Evolutionary conservation across 2,888 invertebrate genomes (phyloP).

Genomic region (Dynastes grantii): DNA sequence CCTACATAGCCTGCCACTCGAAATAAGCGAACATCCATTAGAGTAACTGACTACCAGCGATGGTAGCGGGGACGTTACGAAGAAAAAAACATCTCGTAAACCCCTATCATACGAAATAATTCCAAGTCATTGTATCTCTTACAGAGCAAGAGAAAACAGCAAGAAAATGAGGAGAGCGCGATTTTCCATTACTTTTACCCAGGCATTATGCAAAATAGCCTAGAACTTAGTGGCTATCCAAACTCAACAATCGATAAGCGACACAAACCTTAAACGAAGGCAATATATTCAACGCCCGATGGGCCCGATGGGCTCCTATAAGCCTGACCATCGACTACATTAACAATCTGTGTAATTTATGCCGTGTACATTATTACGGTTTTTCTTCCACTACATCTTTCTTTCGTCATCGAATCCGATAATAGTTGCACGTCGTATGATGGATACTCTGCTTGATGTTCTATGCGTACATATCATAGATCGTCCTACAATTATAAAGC

Average conservation of each 20-base stretch:
- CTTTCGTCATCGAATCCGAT: not conserved
- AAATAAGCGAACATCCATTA: slow-evolving; percentile 21
- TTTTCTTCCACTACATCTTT: not conserved
- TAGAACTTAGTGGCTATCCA: not conserved
- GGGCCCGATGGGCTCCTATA: not conserved
- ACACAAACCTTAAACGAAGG: not conserved
- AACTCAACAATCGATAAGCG: slow-evolving; percentile 22
- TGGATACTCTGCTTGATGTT: not conserved
- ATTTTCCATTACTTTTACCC: slow-evolving; percentile 31
- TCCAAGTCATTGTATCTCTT: slow-evolving; percentile 6
- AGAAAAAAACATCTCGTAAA: not conserved
- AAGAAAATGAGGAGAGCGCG: slow-evolving; percentile 26
- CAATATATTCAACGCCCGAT: not conserved
- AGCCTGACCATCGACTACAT: not conserved
- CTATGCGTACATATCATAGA: not conserved
- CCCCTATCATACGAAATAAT: slow-evolving; percentile 21
- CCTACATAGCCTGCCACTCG: not conserved
- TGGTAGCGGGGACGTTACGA: not conserved
- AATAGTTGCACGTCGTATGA: not conserved
- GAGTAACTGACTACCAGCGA: slow-evolving; percentile 16
- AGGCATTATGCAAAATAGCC: slow-evolving; percentile 23
- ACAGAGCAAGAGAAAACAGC: not conserved
- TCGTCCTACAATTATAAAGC: not conserved
- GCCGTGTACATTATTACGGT: not conserved
- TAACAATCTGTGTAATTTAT: slow-evolving; percentile 24